Base-by-base conservation (phyloP, 2,888 invertebrate genomes). In the Halictus ligatus region DNA sequence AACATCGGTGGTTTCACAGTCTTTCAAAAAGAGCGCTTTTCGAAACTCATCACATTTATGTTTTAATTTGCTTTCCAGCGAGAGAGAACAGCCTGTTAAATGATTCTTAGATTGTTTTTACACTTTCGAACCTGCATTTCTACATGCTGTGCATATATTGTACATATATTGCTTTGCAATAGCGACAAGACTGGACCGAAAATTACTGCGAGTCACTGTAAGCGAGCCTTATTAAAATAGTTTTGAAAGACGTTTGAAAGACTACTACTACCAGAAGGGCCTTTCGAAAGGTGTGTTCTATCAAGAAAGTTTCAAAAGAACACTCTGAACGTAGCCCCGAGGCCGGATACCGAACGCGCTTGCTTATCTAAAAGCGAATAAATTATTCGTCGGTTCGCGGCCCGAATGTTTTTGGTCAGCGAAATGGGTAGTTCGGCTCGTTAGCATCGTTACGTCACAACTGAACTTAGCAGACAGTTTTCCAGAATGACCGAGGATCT, bases 401-500 rank as follows among this genome's bases (percentile, higher is more conserved):
- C n/a, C 15, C 64, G 64, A 29, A 64, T 29, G 29, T 29, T 64
- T 64, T 64, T 64, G 25, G 29, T 6, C 21, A 58, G 58, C 12
- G 58, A 12, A 12, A n/a, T 10, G n/a, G 10, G 12, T 12, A 12
- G 58, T 58, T 58, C 58, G 12, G 58, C n/a, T 58, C n/a, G 25
- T 64, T 29, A 64, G 64, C 64, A 29, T 64, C 29, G 0, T 64
- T 64, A 7, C 64, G 64, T 64, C 64, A 64, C 12, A 29, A 7
- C n/a, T n/a, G n/a, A n/a, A n/a, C n/a, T n/a, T 64, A 15, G 29
- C 64, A 58, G 58, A 58, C 58, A 35, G 18, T 67, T 35, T 35
- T 67, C 67, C 35, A 2, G n/a, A 77, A 50, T 15, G 25, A 29
- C 15, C 40, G 48, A 72, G 64, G 35, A 60, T 80, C 69, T 71